phyloP scores from a whole-genome alignment of 1,140 invertebrate genomes.

The Diabrotica undecimpunctata region DNA sequence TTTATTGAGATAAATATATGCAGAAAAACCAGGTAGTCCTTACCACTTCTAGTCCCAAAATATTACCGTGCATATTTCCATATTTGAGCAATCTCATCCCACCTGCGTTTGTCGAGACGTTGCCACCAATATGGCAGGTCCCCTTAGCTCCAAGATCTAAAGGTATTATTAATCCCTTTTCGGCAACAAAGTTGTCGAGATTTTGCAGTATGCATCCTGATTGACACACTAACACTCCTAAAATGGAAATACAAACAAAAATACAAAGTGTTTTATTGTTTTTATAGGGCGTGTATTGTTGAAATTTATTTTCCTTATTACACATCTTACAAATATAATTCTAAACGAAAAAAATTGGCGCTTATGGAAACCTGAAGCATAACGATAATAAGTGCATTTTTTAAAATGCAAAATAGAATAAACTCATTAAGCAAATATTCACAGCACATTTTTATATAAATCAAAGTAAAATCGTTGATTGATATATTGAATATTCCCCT shows the following conservation, averaged over 20 bases:
- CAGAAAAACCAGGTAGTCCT: conserved; percentile 37
- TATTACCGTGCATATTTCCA: conserved; percentile 89
- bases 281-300: too few relatives aligned
- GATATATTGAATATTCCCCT: too few relatives aligned
- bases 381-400: too few relatives aligned
- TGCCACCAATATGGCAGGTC: conserved; percentile 96
- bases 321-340: neutral
- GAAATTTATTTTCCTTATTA: too few relatives aligned
- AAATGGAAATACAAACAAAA: conserved; percentile 18
- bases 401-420: too few relatives aligned
- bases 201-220: conserved; percentile 89
- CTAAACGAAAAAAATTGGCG: neutral
- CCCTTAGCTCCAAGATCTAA: conserved; percentile 96
- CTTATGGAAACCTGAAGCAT: too few relatives aligned
- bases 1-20: neutral
- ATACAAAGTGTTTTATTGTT: neutral
- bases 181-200: conserved; percentile 71
- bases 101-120: conserved; percentile 94
- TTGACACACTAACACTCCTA: conserved; percentile 82
- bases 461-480: too few relatives aligned
- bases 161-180: conserved; percentile 83
- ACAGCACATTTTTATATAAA: too few relatives aligned
- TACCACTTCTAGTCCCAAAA: conserved; percentile 89
- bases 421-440: too few relatives aligned
- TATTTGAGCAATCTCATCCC: conserved; percentile 88